These are phyloP conservation scores for Schizothorax lantsangensis DNA, from an alignment of 2,797 vertebrate genomes.

Conservation along the genomic window DNA sequence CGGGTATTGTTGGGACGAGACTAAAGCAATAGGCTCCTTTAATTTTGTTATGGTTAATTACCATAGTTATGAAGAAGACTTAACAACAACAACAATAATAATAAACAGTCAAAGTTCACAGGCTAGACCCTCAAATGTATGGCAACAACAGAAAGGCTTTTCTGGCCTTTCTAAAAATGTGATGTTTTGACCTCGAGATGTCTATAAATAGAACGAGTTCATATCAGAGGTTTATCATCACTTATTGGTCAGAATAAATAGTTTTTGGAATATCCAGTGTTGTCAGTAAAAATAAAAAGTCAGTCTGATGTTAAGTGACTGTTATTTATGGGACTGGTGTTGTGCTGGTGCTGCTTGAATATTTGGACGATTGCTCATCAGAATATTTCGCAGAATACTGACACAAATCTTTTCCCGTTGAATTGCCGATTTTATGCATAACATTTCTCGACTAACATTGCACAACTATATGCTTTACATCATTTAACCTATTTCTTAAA, in stretches of 20 bases:
- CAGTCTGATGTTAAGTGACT: background rate
- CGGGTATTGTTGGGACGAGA: background rate
- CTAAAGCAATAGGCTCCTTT: background rate
- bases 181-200: background rate
- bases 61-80: background rate
- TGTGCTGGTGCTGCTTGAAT: background rate
- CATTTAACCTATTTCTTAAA: background rate
- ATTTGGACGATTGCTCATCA: background rate
- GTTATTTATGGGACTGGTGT: background rate
- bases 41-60: background rate
- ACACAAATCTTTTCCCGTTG: background rate
- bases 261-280: background rate
- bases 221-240: background rate
- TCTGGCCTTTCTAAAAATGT: background rate
- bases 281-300: background rate
- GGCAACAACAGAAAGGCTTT: background rate
- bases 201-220: background rate
- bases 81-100: no score
- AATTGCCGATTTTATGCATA: slow-evolving; percentile 1
- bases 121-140: background rate
- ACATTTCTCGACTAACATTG: background rate
- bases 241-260: background rate
- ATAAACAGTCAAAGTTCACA: background rate
- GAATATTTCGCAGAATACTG: background rate
- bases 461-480: background rate